Evolutionary conservation across 2,113 vertebrate genomes (phyloP).

Genomic region (Pelmatolapia mariae): DNA sequence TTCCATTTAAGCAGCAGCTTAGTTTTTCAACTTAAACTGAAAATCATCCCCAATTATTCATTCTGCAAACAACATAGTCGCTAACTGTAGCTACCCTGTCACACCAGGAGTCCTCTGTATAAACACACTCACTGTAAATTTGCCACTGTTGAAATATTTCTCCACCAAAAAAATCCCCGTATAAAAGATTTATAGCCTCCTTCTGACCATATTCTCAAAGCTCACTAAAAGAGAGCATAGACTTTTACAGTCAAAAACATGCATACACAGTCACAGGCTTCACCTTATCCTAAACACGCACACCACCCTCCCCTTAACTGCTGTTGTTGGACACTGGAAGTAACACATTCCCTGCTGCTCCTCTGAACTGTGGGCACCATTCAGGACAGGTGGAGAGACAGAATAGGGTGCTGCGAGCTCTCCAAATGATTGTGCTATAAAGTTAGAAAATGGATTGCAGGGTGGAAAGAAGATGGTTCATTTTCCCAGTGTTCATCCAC

Average conservation of each 20-base stretch:
- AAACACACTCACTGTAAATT: neutral
- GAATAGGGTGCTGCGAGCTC: neutral
- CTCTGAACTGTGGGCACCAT: slow-evolving; percentile 11
- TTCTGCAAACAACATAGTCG: neutral
- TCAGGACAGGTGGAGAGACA: slow-evolving; percentile 9
- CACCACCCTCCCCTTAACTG: neutral
- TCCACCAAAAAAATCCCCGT: neutral
- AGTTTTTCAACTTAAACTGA: neutral
- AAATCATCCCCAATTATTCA: neutral
- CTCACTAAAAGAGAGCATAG: neutral
- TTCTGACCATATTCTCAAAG: neutral
- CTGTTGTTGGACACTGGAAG: neutral
- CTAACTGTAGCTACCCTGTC: neutral
- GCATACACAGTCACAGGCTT: rapidly evolving
- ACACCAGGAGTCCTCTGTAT: neutral
- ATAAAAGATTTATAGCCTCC: neutral
- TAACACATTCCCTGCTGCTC: neutral
- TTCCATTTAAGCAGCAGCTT: neutral
- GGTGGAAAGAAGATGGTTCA: neutral
- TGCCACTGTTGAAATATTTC: neutral
- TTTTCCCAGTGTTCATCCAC: neutral
- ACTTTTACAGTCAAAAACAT: neutral
- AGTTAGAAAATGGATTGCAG: slow-evolving; percentile 15
- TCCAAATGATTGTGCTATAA: slow-evolving; percentile 5
- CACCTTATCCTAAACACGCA: neutral